phyloP scores from a whole-genome alignment of 2,888 invertebrate species.

The Drosophila anomalata region DNA sequence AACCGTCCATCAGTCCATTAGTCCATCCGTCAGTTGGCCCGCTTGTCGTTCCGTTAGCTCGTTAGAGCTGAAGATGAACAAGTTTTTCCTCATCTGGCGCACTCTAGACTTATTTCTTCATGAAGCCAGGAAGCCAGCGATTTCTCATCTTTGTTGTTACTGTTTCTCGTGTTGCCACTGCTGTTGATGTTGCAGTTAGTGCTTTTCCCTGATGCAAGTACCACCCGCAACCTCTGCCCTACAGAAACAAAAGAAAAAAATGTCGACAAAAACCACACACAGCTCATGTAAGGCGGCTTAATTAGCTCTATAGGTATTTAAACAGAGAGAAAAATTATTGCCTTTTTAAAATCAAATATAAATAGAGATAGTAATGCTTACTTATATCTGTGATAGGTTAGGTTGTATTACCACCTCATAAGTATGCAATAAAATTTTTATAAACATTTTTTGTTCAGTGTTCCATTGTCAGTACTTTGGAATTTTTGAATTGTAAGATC shows the following conservation, averaged over 20 bases:
- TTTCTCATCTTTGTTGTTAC: constrained; percentile 70
- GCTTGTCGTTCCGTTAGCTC: constrained; percentile 35
- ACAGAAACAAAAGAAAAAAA: background rate
- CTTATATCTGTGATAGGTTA: too few relatives aligned
- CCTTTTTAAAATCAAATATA: background rate
- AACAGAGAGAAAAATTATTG: background rate
- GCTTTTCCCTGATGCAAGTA: constrained; percentile 36
- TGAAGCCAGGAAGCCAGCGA: constrained; percentile 69
- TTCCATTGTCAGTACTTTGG: constrained; percentile 14
- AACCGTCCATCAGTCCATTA: constrained; percentile 14
- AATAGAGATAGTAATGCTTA: background rate
- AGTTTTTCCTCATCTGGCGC: constrained; percentile 58
- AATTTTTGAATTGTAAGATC: constrained; percentile 28
- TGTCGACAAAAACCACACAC: constrained; percentile 16
- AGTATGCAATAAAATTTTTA: background rate
- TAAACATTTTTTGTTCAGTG: background rate
- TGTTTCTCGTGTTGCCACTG: constrained; percentile 6
- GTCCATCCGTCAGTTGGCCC: constrained; percentile 39
- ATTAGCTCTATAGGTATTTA: constrained; percentile 54
- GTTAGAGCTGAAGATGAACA: constrained; percentile 76
- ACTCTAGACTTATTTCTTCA: constrained; percentile 37
- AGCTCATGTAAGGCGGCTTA: constrained; percentile 60
- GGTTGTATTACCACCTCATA: background rate
- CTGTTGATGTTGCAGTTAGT: constrained; percentile 41
- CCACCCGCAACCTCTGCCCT: constrained; percentile 45